These are phyloP conservation scores for Epinotia brunnichana DNA, from an alignment of 2,888 invertebrate genomes.

Conservation along the genomic window DNA sequence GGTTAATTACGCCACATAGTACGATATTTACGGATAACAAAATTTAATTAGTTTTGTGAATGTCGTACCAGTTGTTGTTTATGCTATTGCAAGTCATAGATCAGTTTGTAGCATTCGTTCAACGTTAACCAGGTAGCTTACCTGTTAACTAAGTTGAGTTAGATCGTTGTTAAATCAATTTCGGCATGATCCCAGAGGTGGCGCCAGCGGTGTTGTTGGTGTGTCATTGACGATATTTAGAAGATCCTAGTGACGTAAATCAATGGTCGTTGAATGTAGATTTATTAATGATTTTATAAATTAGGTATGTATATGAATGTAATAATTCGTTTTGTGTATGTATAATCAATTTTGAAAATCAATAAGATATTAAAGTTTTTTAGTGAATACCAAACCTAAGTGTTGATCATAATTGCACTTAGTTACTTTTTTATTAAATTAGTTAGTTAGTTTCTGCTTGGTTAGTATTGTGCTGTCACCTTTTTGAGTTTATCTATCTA, in stretches of 20 bases:
- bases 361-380: neutral
- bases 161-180: slow-evolving; percentile 24
- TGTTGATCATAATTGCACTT: too few relatives aligned
- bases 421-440: too few relatives aligned
- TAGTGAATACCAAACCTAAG: neutral
- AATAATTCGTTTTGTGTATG: too few relatives aligned
- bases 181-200: slow-evolving; percentile 52
- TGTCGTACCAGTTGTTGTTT: neutral
- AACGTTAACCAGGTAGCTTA: neutral
- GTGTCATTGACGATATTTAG: slow-evolving; percentile 44
- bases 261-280: too few relatives aligned
- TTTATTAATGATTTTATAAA: too few relatives aligned
- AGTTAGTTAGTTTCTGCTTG: too few relatives aligned
- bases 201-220: slow-evolving; percentile 48
- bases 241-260: neutral
- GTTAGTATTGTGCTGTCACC: too few relatives aligned
- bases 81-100: neutral
- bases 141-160: slow-evolving; percentile 22
- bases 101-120: slow-evolving; percentile 5
- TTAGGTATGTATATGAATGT: too few relatives aligned
- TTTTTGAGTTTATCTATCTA: too few relatives aligned
- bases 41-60: neutral
- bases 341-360: too few relatives aligned
- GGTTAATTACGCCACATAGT: slow-evolving; percentile 23
- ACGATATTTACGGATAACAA: neutral